Base-by-base conservation (phyloP, 1,140 invertebrate genomes). In the Drosophila busckii region DNA sequence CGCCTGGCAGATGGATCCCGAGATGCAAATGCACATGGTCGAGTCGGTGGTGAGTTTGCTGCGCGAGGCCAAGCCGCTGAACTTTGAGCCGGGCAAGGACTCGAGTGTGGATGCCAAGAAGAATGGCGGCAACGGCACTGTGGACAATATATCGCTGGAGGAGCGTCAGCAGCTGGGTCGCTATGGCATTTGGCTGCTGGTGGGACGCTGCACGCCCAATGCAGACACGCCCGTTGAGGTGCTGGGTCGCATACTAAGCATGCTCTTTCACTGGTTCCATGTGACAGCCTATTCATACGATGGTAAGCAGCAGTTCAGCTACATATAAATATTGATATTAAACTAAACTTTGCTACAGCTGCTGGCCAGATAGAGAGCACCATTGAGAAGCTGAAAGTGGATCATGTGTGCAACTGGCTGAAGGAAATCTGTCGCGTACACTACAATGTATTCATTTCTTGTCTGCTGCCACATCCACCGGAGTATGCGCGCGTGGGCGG, bases 231-330 rank as follows among this genome's bases (percentile, higher is more conserved):
- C 95, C 3, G 89, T 93, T 83, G 95, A 97, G 88, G 93, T 96
- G 20, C 89, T 99, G 22, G 97, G 97, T 10, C 90, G 97, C 66
- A 91, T 99, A 63, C 89, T 99, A 16, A 95, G 96, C 44, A 97
- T 98, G 91, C 90, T 99, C 44, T 99, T 99, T 89, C 97, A 99
- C 88, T 99, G 98, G 98, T 99, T 99, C 90, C 95, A 98, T 89
- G 94, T 97, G 54, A 99, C 97, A 20, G 96, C 97, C 4, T 97
- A 96, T 88, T 93, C 97, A 9, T 97, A 97, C 85, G 96, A 98
- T 90, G 96, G 97, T 97, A 87, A 63, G 40, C 26, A 8, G 3
- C 4, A 9, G n/a, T 4, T 2, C 0, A 17, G 9, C 10, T 4
- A 1, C 7, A 8, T 16, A 17, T 0, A 6, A 1, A 9, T 1